Evolutionary conservation across 2,888 invertebrate species (phyloP).

Genomic region (Cryptophagus acutangulus): DNA sequence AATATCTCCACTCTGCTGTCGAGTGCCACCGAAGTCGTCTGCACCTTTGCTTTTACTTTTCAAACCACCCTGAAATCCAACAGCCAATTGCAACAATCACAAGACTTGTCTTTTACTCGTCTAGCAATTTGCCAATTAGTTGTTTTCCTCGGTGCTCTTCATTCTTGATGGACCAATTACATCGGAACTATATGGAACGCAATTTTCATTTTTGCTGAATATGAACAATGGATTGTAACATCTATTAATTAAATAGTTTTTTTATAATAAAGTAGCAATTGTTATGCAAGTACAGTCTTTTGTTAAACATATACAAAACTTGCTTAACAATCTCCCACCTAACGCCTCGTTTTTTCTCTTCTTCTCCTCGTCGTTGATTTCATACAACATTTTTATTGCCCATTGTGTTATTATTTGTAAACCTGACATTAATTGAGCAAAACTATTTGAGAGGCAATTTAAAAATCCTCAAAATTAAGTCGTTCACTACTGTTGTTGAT

Average conservation of each 20-base stretch:
- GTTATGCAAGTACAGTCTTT: slow-evolving; percentile 22
- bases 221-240: slow-evolving; percentile 29
- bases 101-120: too few relatives aligned
- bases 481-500: not conserved
- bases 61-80: slow-evolving; percentile 38
- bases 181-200: too few relatives aligned
- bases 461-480: slow-evolving; percentile 1
- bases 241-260: slow-evolving; percentile 25
- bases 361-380: too few relatives aligned
- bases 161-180: too few relatives aligned
- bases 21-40: slow-evolving; percentile 46
- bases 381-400: not conserved
- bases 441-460: not conserved
- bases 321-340: slow-evolving; percentile 2
- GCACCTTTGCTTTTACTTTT: slow-evolving; percentile 35
- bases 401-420: slow-evolving; percentile 1
- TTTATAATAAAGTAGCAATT: slow-evolving; percentile 19
- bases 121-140: too few relatives aligned
- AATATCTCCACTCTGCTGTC: slow-evolving; percentile 41
- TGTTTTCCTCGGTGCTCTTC: too few relatives aligned
- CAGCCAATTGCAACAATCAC: too few relatives aligned
- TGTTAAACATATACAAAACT: not conserved
- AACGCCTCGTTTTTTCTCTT: too few relatives aligned
- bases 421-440: not conserved
- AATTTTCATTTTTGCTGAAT: slow-evolving; percentile 24